phyloP scores from a whole-genome alignment of 2,113 vertebrate genomes.

The Pseudolaguvia tuberculata region DNA sequence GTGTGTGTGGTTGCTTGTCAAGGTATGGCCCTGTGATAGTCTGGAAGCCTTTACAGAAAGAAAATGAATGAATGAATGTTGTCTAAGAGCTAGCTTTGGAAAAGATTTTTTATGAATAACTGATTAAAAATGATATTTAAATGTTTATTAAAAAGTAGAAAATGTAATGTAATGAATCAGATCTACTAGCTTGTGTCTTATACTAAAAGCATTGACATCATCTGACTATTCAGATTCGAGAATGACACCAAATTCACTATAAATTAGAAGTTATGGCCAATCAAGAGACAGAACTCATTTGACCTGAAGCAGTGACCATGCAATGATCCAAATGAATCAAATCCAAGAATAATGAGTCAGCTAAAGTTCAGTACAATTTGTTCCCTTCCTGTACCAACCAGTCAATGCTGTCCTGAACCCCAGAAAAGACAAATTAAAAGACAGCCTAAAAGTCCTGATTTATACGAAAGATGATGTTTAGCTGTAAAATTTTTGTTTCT shows the following conservation, averaged over 20 bases:
- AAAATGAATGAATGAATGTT: no score
- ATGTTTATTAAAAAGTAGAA: background rate
- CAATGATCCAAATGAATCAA: background rate
- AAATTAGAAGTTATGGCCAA: background rate
- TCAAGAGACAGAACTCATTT: background rate
- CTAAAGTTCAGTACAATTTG: background rate
- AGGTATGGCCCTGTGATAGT: no score
- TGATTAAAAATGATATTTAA: no score
- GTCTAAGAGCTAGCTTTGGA: no score
- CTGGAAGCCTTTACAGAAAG: no score
- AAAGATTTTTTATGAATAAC: no score
- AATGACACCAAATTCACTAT: background rate
- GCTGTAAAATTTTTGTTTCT: constrained; percentile 27
- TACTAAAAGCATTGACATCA: no score
- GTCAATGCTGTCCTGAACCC: constrained; percentile 10
- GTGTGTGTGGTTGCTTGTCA: no score
- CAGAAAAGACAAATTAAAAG: constrained; percentile 28
- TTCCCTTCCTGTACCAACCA: background rate
- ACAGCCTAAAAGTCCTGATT: constrained; percentile 30
- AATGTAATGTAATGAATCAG: background rate
- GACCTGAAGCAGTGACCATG: background rate
- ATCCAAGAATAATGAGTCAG: background rate
- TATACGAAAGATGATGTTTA: constrained; percentile 28
- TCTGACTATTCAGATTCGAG: background rate
- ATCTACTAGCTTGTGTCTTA: no score